A percentile compares a stretch with the other conserved stretches of the same genome.
phyloP scores from a whole-genome alignment of 1,140 invertebrate species.

The Episyrphus balteatus region DNA sequence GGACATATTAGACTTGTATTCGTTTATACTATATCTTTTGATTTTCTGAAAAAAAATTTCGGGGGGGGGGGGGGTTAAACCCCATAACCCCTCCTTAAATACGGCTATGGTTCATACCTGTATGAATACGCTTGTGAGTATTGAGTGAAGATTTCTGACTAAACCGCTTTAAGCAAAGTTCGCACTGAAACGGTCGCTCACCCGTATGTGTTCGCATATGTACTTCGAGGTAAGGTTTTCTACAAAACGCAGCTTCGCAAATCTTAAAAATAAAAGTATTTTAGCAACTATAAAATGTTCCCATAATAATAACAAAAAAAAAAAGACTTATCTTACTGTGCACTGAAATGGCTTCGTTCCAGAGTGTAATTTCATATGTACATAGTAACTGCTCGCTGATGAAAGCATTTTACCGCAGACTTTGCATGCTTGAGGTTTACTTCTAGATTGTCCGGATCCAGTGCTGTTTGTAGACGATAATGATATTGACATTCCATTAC shows the following conservation, averaged over 20 bases:
- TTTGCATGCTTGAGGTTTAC: slow-evolving; percentile 60
- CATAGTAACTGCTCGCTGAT: slow-evolving; percentile 64
- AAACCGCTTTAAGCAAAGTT: slow-evolving; percentile 62
- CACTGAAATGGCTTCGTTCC: slow-evolving; percentile 68
- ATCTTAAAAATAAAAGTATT: slow-evolving; percentile 15
- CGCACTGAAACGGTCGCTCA: slow-evolving; percentile 67
- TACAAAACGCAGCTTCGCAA: slow-evolving; percentile 51
- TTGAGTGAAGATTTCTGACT: slow-evolving; percentile 68
- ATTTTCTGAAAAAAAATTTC: too few species aligned
- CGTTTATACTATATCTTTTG: too few species aligned
- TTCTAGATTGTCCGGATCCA: slow-evolving; percentile 23
- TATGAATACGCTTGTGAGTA: slow-evolving; percentile 75
- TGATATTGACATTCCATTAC: background rate
- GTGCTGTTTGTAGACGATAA: background rate
- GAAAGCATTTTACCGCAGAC: slow-evolving; percentile 64
- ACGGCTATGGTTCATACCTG: slow-evolving; percentile 40
- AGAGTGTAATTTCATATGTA: slow-evolving; percentile 69
- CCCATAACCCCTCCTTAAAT: too few species aligned
- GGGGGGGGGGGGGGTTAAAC: too few species aligned
- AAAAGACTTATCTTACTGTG: slow-evolving; percentile 42
- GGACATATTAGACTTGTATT: too few species aligned
- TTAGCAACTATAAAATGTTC: background rate
- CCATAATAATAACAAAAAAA: background rate
- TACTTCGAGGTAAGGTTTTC: slow-evolving; percentile 52
- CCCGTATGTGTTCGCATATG: slow-evolving; percentile 52